Percentiles rank a stretch among this genome's conserved stretches.
These are phyloP conservation scores for Rhodeus uyekii DNA, from an alignment of 2,797 vertebrate species.

Conservation along the genomic window DNA sequence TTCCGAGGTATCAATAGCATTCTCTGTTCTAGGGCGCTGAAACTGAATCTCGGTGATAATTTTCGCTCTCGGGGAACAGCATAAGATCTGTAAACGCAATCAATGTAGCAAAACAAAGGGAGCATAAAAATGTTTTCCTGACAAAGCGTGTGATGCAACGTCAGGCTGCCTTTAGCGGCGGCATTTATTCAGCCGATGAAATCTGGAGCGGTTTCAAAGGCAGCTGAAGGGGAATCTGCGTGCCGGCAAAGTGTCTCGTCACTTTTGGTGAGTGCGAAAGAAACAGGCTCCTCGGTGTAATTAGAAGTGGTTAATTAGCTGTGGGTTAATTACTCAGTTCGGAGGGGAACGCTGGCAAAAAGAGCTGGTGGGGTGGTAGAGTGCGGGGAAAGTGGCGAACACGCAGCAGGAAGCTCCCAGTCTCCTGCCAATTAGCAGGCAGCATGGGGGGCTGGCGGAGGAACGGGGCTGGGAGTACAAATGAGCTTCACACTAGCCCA, in stretches of 20 bases:
- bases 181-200: conserved; percentile 15
- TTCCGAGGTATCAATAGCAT: conserved; percentile 70
- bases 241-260: conserved; percentile 71
- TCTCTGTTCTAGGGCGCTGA: conserved; percentile 71
- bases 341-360: conserved; percentile 68
- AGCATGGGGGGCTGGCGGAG: conserved; percentile 72
- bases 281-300: conserved; percentile 90
- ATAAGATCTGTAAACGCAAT: conserved; percentile 66
- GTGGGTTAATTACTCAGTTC: conserved; percentile 97
- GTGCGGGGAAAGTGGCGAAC: conserved; percentile 72
- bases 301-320: conserved; percentile 99
- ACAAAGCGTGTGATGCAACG: not conserved
- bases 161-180: conserved; percentile 14
- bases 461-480: conserved; percentile 75
- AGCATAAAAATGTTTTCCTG: conserved; percentile 58
- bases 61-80: conserved; percentile 68
- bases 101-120: conserved; percentile 60
- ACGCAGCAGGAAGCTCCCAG: conserved; percentile 81
- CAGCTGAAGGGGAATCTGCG: conserved; percentile 62
- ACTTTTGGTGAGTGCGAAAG: conserved; percentile 88
- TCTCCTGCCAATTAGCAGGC: conserved; percentile 83
- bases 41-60: conserved; percentile 71
- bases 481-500: conserved; percentile 69
- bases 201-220: conserved; percentile 54
- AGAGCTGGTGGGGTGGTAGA: conserved; percentile 75